Evolutionary conservation across 2,113 vertebrate species (phyloP).

Genomic region (Larimichthys crocea): DNA sequence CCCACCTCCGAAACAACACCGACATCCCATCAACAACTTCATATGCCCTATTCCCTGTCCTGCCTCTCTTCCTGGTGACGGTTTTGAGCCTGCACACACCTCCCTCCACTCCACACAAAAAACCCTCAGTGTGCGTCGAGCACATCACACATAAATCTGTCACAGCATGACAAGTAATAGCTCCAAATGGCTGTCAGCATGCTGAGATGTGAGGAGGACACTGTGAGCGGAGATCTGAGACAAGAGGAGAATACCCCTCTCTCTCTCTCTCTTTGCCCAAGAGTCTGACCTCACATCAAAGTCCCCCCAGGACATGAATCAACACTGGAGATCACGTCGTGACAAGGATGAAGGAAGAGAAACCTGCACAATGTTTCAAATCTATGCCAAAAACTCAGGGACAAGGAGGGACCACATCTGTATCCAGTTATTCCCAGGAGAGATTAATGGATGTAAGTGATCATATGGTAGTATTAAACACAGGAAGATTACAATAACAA

Average conservation of each 20-base stretch:
- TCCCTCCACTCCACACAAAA: constrained; percentile 37
- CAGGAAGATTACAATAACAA: constrained; percentile 23
- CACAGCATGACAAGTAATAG: constrained; percentile 61
- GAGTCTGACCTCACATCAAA: constrained; percentile 77
- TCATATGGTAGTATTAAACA: constrained; percentile 16
- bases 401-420: constrained; percentile 54
- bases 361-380: constrained; percentile 57
- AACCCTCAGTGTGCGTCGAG: constrained; percentile 38
- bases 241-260: constrained; percentile 47
- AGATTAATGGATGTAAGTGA: constrained; percentile 23
- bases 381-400: constrained; percentile 29
- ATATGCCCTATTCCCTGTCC: not conserved
- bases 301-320: constrained; percentile 67
- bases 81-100: constrained; percentile 44
- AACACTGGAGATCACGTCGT: constrained; percentile 45
- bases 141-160: constrained; percentile 71
- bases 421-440: constrained; percentile 48
- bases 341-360: constrained; percentile 49
- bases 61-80: not conserved
- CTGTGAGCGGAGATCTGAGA: constrained; percentile 73
- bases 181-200: constrained; percentile 75
- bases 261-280: constrained; percentile 41
- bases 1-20: constrained; percentile 1
- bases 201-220: constrained; percentile 79
- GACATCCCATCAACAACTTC: constrained; percentile 32